Base-by-base conservation (phyloP, 2,888 invertebrate species). In the Drosophila affinis region DNA sequence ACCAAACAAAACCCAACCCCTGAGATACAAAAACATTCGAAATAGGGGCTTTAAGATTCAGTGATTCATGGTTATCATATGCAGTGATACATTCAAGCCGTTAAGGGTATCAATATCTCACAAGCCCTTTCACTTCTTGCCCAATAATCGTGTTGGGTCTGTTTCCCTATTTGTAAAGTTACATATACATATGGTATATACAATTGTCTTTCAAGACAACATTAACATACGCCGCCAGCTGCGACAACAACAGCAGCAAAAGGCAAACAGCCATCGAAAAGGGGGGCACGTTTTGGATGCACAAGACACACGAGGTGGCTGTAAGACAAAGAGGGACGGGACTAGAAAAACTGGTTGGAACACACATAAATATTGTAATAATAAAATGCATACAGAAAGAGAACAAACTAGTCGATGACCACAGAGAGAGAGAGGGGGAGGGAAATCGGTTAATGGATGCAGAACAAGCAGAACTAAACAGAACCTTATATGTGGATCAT, bases 301-400 rank as follows among this genome's bases (percentile, higher is more conserved):
- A 76, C 46, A 71, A 72, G 55, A 71, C 60, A 51, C 39, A 51
- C 39, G 39, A 39, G 39, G 39, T 39, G 14, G 39, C n/a, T 65
- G 62, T 51, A 75, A 80, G 53, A 62, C 77, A 57, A 76, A 63
- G 80, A 49, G 65, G 29, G 69, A 85, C 87, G 65, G 29, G 69
- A 85, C 87, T 76, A 87, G 84, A 87, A 87, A 85, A 85, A 87
- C 84, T 82, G 80, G 84, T 85, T 84, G 75, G 54, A 71, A 34
- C 64, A 65, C 55, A 64, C 55, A 64, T 60, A 58, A 62, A 63
- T 57, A 55, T 39, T 51, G 56, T 39, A 69, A 61, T n/a, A 45
- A 49, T 59, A 39, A 49, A 47, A 21, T 60, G 18, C 29, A 61
- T n/a, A 34, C 27, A 24, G 29, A 44, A 18, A 3, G 10, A 32